Evolutionary conservation across 2,888 invertebrate genomes (phyloP).

Genomic region (Vanessa cardui): DNA sequence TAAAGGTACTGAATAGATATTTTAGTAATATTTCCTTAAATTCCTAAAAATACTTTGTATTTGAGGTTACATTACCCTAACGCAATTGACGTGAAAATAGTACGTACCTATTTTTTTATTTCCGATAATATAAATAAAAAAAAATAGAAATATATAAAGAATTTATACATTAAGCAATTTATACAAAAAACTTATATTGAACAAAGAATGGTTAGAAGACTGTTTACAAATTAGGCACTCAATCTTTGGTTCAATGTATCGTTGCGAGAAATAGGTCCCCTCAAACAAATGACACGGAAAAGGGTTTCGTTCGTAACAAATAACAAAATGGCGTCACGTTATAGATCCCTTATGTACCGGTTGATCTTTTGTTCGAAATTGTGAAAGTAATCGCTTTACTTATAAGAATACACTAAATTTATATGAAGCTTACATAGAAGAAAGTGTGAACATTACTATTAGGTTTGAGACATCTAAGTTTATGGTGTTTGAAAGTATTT

Average conservation of each 20-base stretch:
- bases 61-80: too few relatives aligned
- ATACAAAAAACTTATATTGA: not conserved
- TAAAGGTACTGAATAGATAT: too few relatives aligned
- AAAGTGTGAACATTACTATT: too few relatives aligned
- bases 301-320: constrained; percentile 72
- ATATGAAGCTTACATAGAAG: too few relatives aligned
- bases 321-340: constrained; percentile 63
- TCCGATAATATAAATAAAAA: too few relatives aligned
- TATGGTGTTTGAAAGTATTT: too few relatives aligned
- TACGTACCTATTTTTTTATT: too few relatives aligned
- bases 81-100: too few relatives aligned
- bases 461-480: too few relatives aligned
- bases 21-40: too few relatives aligned
- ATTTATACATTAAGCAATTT: not conserved
- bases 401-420: not conserved
- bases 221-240: constrained; percentile 70
- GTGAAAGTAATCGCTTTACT: not conserved
- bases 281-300: constrained; percentile 74
- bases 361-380: constrained; percentile 16
- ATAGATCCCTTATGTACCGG: constrained; percentile 48
- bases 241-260: constrained; percentile 76
- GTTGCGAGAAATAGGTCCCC: constrained; percentile 64
- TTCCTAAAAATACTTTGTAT: too few relatives aligned
- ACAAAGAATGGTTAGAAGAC: constrained; percentile 15
- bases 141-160: too few relatives aligned